phyloP scores from a whole-genome alignment of 1,140 invertebrate species.

The Drosophila bocqueti region DNA sequence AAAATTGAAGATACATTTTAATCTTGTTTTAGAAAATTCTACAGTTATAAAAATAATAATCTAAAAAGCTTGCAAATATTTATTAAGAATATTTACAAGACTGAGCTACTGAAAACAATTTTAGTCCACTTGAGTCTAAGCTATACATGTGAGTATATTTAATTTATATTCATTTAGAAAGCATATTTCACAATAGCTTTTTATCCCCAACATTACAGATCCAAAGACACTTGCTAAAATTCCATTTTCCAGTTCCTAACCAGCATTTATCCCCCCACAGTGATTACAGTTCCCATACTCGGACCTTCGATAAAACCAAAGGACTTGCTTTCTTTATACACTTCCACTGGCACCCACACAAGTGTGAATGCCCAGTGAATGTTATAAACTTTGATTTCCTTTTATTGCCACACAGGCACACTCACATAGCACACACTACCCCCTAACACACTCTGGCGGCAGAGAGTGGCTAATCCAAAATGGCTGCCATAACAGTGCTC shows the following conservation, averaged over 20 bases:
- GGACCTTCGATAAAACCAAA: constrained; percentile 31
- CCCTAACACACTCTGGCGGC: not conserved
- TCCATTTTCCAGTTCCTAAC: constrained; percentile 1
- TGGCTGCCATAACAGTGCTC: constrained; percentile 61
- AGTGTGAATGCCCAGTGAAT: constrained; percentile 69
- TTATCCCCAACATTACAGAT: not conserved
- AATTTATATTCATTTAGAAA: not conserved
- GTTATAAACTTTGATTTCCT: constrained; percentile 79
- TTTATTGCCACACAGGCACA: constrained; percentile 24
- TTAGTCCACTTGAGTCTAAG: not conserved
- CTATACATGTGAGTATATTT: not conserved
- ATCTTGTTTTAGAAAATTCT: not conserved
- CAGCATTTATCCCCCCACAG: constrained; percentile 7
- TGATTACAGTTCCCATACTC: constrained; percentile 1
- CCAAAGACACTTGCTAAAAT: not conserved
- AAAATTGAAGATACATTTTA: not conserved
- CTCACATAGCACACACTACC: not conserved
- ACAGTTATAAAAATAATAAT: too few species aligned
- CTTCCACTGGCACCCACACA: constrained; percentile 13
- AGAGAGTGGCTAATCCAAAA: constrained; percentile 61
- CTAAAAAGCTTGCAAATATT: too few species aligned
- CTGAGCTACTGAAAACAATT: not conserved
- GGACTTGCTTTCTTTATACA: constrained; percentile 27
- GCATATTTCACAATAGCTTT: not conserved
- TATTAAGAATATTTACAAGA: not conserved